Evolutionary conservation across 2,797 vertebrate genomes (phyloP), one percentile per base, ranked within the genome.

Genomic region (Oophaga sylvatica): DNA sequence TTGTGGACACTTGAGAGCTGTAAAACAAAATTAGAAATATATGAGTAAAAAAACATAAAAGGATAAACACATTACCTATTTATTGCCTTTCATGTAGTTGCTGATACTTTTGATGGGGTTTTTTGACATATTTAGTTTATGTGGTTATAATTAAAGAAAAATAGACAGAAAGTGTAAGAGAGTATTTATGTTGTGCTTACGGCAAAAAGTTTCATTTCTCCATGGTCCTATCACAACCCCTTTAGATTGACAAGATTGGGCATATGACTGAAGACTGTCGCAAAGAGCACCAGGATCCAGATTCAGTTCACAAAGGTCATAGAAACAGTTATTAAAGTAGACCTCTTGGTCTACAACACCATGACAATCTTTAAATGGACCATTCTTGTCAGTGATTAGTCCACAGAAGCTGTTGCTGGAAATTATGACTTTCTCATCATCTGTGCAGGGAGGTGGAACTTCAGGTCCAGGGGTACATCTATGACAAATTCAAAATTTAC

Each of bases 131-230:
- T 71, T 71, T 41, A 7, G 17, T 20, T 71, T 19, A 2, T 9
- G 17, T 5, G 20, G 31, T 41, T 71, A 73, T 45, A 45, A 17
- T 45, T 5, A 45, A 22, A 45, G 7, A 22, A 10, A 45, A 19
- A 22, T 12, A 22, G 10, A 45, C 17, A 56, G 19, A 26, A 8
- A 12, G 15, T 53, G 0, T 19, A 70, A 53, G 26, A 57, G n/a
- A 20, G 1, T 48, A 3, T 35, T 20, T 12, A 80, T 62, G 17
- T 13, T 63, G 6, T 92, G 92, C 93, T 93, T 91, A 94, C 93
- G 91, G 80, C 93, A 93, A 89, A 93, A 93, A 6, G 92, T 92
- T 17, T 87, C 0, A 0, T 94, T 94, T 84, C 93, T 92, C 93
- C 93, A 93, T 1, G 3, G 75, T 0, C 90, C 83, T 13, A 93